Base-by-base conservation (phyloP, 2,797 vertebrate species). In the Chelon auratus region DNA sequence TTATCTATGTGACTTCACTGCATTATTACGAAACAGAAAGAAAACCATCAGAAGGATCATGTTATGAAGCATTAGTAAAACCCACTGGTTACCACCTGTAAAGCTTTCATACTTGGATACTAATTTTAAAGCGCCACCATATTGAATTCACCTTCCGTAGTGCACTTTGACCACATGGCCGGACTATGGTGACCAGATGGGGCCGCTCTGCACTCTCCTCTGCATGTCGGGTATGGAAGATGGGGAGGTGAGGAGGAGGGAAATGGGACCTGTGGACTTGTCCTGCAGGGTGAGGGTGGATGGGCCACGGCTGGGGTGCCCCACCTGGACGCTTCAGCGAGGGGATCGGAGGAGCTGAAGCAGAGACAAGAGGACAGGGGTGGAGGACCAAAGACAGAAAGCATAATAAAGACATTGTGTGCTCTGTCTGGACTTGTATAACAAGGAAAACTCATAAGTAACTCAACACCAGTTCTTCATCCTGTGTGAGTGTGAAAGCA, bases 151-250 rank as follows among this genome's bases (percentile, higher is more conserved):
- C 96, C 92, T 97, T 98, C 53, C 95, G 91, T 9, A 96, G 89
- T 0, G 91, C 89, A 47, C 80, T 95, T 60, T 93, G 94, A 3
- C 91, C 91, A 0, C 95, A 93, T 0, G 95, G 95, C 26, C 94
- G 95, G 59, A 98, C 95, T 65, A 99, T 94, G 0, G 97, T 99
- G 77, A 99, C 94, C 47, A 99, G 94, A 80, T 94, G 93, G 10
- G 98, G 98, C 63, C 96, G 95, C 83, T 94, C 94, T 0, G 94
- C 95, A 36, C 96, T 97, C 81, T 95, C 94, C 73, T 98, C 96
- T 0, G 95, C 91, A 13, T 96, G 96, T 13, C 94, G 88, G 0
- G 93, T 94, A 79, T 95, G 96, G 81, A 95, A 97, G 63, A 94
- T 58, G 64, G 92, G 92, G 45, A 89, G 68, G 18, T 84, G 84